These are phyloP conservation scores for Tangara arthus DNA, from an alignment of 2,797 vertebrate species.

Conservation along the genomic window DNA sequence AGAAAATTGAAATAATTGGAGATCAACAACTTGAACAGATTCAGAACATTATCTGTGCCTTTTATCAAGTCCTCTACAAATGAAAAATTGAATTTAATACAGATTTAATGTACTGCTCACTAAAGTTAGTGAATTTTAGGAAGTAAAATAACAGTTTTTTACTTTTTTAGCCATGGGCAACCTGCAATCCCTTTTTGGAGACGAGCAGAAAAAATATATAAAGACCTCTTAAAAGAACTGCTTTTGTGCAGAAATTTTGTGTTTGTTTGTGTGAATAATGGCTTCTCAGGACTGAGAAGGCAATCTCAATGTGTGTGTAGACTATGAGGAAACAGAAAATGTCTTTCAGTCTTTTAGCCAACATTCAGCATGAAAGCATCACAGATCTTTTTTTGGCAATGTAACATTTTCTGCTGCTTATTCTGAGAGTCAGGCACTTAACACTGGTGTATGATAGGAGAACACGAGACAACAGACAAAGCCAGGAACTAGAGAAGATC, in stretches of 20 bases:
- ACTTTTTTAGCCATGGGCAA: background rate
- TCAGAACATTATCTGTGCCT: background rate
- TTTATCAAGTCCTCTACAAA: background rate
- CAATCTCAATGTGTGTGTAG: background rate
- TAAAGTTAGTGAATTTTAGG: background rate
- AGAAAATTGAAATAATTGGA: background rate
- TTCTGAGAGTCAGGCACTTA: background rate
- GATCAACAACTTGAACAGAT: background rate
- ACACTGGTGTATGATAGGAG: background rate
- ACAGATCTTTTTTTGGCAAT: background rate
- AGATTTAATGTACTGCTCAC: background rate
- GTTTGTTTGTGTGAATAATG: background rate
- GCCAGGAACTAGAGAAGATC: background rate
- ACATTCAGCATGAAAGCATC: background rate
- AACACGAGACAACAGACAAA: background rate
- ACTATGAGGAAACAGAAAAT: background rate
- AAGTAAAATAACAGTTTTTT: background rate
- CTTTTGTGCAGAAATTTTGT: background rate
- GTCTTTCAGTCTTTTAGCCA: background rate
- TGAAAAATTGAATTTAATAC: background rate
- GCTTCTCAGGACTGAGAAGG: background rate
- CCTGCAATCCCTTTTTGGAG: background rate
- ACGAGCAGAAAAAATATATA: background rate
- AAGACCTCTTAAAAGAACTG: background rate
- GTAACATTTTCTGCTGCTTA: background rate